These are phyloP conservation scores for Diprion similis DNA, from an alignment of 1,140 invertebrate genomes.

Conservation along the genomic window DNA sequence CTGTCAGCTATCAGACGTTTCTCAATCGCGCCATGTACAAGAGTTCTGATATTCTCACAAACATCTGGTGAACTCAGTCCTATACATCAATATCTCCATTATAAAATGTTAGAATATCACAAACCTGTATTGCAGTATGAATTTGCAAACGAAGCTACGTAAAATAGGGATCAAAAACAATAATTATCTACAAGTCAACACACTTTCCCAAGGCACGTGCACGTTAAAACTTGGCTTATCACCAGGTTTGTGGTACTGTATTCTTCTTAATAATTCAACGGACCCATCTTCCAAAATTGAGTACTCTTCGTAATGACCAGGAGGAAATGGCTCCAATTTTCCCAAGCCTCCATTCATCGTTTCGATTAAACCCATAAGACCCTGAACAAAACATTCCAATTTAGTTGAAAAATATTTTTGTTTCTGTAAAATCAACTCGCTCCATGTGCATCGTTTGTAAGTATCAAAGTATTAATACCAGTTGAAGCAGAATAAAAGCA, in stretches of 20 bases:
- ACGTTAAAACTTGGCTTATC: conserved; percentile 65
- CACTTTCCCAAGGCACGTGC: conserved; percentile 57
- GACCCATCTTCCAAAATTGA: conserved; percentile 66
- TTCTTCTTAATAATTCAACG: conserved; percentile 62
- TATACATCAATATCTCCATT: conserved; percentile 36
- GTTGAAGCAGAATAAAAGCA: no score
- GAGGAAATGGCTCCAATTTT: conserved; percentile 69
- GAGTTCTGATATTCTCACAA: conserved; percentile 64
- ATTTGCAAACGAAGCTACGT: not conserved
- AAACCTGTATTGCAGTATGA: not conserved
- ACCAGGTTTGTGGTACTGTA: conserved; percentile 67
- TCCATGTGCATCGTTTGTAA: no score
- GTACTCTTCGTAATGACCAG: conserved; percentile 71
- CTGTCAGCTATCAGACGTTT: conserved; percentile 78
- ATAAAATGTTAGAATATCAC: not conserved
- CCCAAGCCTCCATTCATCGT: conserved; percentile 55
- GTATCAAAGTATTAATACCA: no score
- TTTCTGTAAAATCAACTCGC: no score
- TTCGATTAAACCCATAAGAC: conserved; percentile 52
- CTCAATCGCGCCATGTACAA: conserved; percentile 70
- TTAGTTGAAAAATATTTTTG: not conserved
- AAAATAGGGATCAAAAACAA: conserved; percentile 15
- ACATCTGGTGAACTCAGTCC: conserved; percentile 56
- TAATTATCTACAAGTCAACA: conserved; percentile 14
- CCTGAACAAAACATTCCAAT: conserved; percentile 35